These are phyloP conservation scores for Litocranius walleri DNA, from an alignment of 2,113 vertebrate genomes.

Conservation along the genomic window DNA sequence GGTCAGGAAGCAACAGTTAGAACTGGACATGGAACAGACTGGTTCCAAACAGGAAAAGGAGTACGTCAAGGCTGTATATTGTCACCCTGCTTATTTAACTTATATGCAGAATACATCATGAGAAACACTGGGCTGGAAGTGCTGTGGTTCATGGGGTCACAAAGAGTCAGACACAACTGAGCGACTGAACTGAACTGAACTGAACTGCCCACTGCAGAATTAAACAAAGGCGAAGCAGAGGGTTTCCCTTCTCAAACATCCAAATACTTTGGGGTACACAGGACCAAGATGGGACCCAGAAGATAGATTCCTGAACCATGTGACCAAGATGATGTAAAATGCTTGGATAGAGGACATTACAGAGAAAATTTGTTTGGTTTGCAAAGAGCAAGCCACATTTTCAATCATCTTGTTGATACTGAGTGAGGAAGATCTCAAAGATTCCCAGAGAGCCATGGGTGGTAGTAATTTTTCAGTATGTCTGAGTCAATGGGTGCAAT, in stretches of 20 bases:
- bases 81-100: too few species aligned
- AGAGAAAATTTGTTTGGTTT: not conserved
- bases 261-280: not conserved
- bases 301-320: not conserved
- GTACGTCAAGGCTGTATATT: too few species aligned
- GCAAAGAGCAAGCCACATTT: not conserved
- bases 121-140: too few species aligned
- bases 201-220: not conserved
- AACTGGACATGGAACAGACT: too few species aligned
- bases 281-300: not conserved
- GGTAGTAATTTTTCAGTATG: accelerated
- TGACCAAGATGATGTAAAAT: not conserved
- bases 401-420: not conserved
- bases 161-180: too few species aligned
- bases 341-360: not conserved
- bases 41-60: too few species aligned
- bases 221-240: not conserved
- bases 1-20: too few species aligned
- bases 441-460: not conserved
- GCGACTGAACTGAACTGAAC: too few species aligned
- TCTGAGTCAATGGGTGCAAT: accelerated
- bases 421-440: not conserved
- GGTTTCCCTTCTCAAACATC: not conserved
- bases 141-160: too few species aligned
- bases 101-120: too few species aligned